Evolutionary conservation across 2,113 vertebrate genomes (phyloP).

Genomic region (Planiliza haematocheilus): DNA sequence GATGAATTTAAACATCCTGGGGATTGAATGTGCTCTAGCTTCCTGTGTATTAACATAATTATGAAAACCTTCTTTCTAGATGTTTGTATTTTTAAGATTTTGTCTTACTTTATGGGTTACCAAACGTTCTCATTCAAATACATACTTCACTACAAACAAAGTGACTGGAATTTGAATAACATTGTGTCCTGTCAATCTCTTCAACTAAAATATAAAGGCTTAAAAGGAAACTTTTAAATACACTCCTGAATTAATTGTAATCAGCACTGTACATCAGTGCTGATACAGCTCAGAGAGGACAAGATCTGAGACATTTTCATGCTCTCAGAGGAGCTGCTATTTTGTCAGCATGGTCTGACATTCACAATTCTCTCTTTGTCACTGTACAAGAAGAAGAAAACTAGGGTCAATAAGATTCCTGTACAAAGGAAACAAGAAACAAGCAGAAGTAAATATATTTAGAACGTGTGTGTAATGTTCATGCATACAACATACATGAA

Average conservation of each 20-base stretch:
- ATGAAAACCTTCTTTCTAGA: background rate
- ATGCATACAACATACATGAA: no score
- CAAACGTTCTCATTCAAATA: background rate
- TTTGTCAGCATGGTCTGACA: slow-evolving; percentile 8
- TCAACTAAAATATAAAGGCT: background rate
- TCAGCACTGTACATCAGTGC: background rate
- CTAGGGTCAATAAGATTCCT: background rate
- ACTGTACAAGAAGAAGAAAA: background rate
- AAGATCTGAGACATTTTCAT: slow-evolving; percentile 1
- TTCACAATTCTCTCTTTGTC: slow-evolving; percentile 2
- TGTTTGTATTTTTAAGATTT: background rate
- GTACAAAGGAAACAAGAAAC: background rate
- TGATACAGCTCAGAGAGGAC: background rate
- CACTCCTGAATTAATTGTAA: slow-evolving; percentile 13
- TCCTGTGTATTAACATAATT: background rate
- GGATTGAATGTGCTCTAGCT: background rate
- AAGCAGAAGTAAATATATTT: background rate
- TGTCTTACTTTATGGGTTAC: background rate
- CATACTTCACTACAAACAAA: slow-evolving; percentile 14
- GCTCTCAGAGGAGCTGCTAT: background rate
- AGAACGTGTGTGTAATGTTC: no score
- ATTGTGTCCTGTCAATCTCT: background rate
- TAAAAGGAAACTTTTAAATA: slow-evolving; percentile 11
- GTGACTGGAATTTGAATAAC: background rate
- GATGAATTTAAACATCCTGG: slow-evolving; percentile 8